Evolutionary conservation across 30 jellyfish, hydroid and myxozoan genomes (phyloP).

Genomic region (Cassiopea andromeda): DNA sequence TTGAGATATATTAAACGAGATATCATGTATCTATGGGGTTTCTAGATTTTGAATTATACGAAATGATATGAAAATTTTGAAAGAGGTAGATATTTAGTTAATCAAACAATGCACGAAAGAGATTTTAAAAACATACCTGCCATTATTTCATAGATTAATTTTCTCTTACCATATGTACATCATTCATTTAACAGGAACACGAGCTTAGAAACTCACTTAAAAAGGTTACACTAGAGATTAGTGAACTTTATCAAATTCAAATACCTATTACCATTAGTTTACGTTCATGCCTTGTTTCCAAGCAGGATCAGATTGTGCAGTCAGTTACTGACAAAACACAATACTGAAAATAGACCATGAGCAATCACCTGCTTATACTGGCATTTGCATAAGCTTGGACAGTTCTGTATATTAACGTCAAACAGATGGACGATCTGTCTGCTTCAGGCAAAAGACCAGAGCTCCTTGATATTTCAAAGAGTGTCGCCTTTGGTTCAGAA

Average conservation of each 20-base stretch:
- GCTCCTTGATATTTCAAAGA: no score
- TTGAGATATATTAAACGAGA: no score
- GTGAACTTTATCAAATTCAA: neutral
- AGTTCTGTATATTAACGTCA: neutral
- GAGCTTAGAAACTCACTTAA: no score
- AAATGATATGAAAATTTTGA: no score
- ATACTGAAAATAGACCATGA: neutral
- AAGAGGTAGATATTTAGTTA: neutral
- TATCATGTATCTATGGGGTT: no score
- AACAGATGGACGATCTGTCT: neutral
- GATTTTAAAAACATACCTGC: neutral
- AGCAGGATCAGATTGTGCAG: neutral
- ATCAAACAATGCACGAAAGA: neutral
- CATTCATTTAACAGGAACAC: neutral
- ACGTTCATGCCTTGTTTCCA: neutral
- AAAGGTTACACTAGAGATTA: neutral
- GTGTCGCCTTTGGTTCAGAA: no score
- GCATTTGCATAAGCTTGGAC: slow-evolving; percentile 14
- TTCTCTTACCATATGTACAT: neutral
- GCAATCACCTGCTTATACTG: slow-evolving; percentile 2
- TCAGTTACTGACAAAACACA: neutral
- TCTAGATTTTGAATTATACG: no score
- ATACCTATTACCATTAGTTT: neutral
- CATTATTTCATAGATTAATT: neutral
- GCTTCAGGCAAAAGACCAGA: no score